phyloP scores from a whole-genome alignment of 2,888 invertebrate genomes.

The Syrista parreyssii region DNA sequence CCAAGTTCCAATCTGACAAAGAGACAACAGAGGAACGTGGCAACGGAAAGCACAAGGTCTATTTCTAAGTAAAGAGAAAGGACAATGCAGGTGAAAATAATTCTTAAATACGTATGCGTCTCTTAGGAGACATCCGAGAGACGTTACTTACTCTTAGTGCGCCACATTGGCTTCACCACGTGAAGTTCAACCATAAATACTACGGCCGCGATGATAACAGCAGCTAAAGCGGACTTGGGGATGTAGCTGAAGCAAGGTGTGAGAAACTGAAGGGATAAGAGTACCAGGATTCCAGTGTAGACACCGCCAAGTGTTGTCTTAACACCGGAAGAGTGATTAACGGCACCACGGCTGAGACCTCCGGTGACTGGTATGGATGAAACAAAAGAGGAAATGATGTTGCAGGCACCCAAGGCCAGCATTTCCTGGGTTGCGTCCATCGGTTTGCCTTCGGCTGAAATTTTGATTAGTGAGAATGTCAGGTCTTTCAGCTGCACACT shows the following conservation, averaged over 20 bases:
- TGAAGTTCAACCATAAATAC: conserved; percentile 76
- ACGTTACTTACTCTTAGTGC: conserved; percentile 71
- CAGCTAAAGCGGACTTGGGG: conserved; percentile 75
- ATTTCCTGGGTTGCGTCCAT: conserved; percentile 80
- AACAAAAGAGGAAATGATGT: conserved; percentile 76
- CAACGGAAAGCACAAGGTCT: conserved; percentile 74
- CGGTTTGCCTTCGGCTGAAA: conserved; percentile 70
- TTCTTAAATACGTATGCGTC: background rate
- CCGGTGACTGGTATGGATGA: conserved; percentile 77
- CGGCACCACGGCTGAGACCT: conserved; percentile 74
- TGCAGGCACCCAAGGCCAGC: conserved; percentile 74
- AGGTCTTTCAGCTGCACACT: background rate
- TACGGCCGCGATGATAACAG: conserved; percentile 79
- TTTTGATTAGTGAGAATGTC: background rate
- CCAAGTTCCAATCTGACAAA: conserved; percentile 76
- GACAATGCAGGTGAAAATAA: background rate
- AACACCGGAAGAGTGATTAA: conserved; percentile 79
- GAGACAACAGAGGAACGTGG: conserved; percentile 75
- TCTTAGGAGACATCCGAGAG: background rate
- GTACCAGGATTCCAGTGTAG: conserved; percentile 71
- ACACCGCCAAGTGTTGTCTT: conserved; percentile 76
- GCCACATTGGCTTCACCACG: conserved; percentile 75
- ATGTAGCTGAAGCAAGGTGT: conserved; percentile 76
- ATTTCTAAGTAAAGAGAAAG: conserved; percentile 67
- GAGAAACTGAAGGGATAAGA: conserved; percentile 71